These are phyloP conservation scores for Erpobdella octoculata DNA, from an alignment of 2,888 invertebrate species.

Conservation along the genomic window DNA sequence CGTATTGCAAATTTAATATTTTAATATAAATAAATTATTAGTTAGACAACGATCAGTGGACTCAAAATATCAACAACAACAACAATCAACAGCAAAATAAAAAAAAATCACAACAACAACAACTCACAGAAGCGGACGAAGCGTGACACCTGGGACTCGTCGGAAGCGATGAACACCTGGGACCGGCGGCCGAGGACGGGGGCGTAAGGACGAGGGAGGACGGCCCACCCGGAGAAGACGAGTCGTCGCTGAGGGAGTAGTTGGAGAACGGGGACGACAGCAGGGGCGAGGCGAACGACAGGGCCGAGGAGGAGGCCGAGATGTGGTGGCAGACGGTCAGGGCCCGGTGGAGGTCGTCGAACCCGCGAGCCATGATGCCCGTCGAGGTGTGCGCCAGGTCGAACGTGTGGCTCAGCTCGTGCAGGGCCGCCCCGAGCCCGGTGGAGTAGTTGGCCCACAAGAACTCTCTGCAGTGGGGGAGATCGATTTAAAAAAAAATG, in stretches of 20 bases:
- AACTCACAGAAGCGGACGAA: too few species aligned
- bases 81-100: too few species aligned
- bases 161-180: conserved; percentile 6
- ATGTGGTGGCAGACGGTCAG: conserved; percentile 13
- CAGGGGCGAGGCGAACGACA: conserved; percentile 13
- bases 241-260: neutral
- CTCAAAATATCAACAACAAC: too few species aligned
- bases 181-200: neutral
- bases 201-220: neutral
- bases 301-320: neutral
- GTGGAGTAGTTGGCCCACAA: conserved; percentile 80
- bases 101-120: too few species aligned
- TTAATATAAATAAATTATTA: too few species aligned
- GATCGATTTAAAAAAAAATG: neutral
- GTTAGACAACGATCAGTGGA: too few species aligned
- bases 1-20: too few species aligned
- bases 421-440: conserved; percentile 79
- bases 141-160: conserved; percentile 9
- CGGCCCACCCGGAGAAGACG: too few species aligned
- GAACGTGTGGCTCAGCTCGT: conserved; percentile 88
- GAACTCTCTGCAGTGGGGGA: conserved; percentile 59
- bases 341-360: conserved; percentile 48
- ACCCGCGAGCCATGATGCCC: conserved; percentile 75
- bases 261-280: neutral
- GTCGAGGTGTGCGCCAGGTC: conserved; percentile 81